phyloP scores from a whole-genome alignment of 2,888 invertebrate genomes.

The Mechanitis messenoides region DNA sequence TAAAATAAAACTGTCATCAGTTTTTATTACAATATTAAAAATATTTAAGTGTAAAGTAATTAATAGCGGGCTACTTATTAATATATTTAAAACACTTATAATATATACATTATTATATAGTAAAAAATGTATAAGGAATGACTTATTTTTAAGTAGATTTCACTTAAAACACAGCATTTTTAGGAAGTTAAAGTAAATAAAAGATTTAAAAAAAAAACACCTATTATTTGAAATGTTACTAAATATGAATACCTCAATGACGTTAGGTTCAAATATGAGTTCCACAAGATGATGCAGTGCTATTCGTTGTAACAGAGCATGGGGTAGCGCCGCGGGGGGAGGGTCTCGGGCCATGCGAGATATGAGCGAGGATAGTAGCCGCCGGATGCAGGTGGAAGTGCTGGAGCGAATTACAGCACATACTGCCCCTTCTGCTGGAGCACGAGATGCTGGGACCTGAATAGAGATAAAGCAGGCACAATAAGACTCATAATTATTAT shows the following conservation, averaged over 20 bases:
- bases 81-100: no score
- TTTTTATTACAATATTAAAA: no score
- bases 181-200: no score
- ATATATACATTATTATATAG: no score
- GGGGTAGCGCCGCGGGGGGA: conserved; percentile 68
- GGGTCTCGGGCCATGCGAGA: conserved; percentile 70
- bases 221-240: background rate
- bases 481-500: background rate
- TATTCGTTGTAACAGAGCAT: conserved; percentile 61
- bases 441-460: conserved; percentile 62
- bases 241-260: conserved; percentile 52
- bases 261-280: conserved; percentile 59
- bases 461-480: background rate
- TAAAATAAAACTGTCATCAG: background rate
- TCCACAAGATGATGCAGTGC: conserved; percentile 64
- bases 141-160: no score
- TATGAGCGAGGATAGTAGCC: conserved; percentile 62
- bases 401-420: conserved; percentile 63
- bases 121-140: no score
- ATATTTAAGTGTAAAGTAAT: no score
- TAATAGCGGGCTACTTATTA: no score
- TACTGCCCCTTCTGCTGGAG: conserved; percentile 68
- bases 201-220: no score
- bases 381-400: conserved; percentile 54
- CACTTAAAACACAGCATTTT: no score